These are phyloP conservation scores for Engraulis encrasicolus DNA, from an alignment of 2,113 vertebrate species.

Conservation along the genomic window DNA sequence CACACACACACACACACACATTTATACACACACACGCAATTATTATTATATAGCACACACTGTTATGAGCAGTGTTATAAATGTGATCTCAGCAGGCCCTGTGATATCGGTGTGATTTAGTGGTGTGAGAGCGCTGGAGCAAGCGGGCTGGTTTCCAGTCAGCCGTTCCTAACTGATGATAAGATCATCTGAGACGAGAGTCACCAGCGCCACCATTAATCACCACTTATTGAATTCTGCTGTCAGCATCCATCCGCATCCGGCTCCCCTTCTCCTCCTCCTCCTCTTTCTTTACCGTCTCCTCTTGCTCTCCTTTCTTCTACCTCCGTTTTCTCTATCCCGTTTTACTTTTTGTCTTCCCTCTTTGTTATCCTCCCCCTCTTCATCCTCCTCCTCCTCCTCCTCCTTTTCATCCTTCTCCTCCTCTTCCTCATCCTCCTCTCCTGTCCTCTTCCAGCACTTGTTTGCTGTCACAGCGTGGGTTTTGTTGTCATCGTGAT, in stretches of 20 bases:
- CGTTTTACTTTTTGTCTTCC: no score
- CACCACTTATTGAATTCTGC: conserved; percentile 1
- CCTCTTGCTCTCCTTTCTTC: not conserved
- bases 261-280: not conserved
- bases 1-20: no score
- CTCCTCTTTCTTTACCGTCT: not conserved
- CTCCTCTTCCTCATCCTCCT: not conserved
- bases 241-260: not conserved
- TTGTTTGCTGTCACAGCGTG: not conserved
- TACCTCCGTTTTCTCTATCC: no score
- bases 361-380: no score
- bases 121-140: not conserved
- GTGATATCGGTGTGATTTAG: not conserved
- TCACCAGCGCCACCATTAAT: not conserved
- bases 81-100: no score
- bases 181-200: not conserved
- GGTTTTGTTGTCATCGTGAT: not conserved
- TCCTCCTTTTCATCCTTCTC: no score
- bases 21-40: no score
- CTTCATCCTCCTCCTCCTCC: no score
- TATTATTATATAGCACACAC: no score
- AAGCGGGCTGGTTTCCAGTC: not conserved
- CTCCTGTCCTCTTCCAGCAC: not conserved
- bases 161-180: not conserved
- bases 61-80: no score